A percentile compares a stretch with the other conserved stretches of the same genome.
These are phyloP conservation scores for Baronia brevicornis DNA, from an alignment of 2,888 invertebrate genomes.

Conservation along the genomic window DNA sequence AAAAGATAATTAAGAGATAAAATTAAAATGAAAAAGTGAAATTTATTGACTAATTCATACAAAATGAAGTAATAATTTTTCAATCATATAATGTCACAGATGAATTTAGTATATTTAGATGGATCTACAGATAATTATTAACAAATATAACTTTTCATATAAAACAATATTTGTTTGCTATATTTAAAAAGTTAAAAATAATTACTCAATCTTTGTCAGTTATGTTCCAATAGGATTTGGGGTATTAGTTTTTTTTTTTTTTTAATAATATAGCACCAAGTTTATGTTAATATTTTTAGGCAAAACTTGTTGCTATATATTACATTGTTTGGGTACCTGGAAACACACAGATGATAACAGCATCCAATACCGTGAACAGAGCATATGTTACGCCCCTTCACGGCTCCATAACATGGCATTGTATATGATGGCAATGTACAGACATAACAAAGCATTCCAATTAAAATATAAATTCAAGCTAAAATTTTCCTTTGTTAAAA, in stretches of 20 bases:
- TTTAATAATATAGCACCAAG: slow-evolving; percentile 41
- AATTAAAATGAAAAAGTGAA: too few species aligned
- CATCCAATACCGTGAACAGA: slow-evolving; percentile 41
- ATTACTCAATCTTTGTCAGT: slow-evolving; percentile 35
- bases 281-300: slow-evolving; percentile 20
- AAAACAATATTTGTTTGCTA: not conserved
- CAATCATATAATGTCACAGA: too few species aligned
- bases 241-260: slow-evolving; percentile 35
- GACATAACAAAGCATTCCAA: slow-evolving; percentile 8
- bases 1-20: too few species aligned
- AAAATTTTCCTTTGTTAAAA: too few species aligned
- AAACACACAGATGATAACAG: slow-evolving; percentile 63
- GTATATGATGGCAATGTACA: slow-evolving; percentile 14
- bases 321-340: slow-evolving; percentile 60
- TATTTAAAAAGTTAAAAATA: slow-evolving; percentile 7
- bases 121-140: slow-evolving; percentile 20
- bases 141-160: not conserved
- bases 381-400: slow-evolving; percentile 40
- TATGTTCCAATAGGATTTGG: slow-evolving; percentile 38
- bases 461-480: not conserved
- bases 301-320: slow-evolving; percentile 48
- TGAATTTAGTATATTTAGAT: too few species aligned
- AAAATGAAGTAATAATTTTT: slow-evolving; percentile 6
- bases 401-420: slow-evolving; percentile 35
- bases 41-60: slow-evolving; percentile 6